Evolutionary conservation across 2,888 invertebrate species (phyloP).

Genomic region (Isotomurus palustris): DNA sequence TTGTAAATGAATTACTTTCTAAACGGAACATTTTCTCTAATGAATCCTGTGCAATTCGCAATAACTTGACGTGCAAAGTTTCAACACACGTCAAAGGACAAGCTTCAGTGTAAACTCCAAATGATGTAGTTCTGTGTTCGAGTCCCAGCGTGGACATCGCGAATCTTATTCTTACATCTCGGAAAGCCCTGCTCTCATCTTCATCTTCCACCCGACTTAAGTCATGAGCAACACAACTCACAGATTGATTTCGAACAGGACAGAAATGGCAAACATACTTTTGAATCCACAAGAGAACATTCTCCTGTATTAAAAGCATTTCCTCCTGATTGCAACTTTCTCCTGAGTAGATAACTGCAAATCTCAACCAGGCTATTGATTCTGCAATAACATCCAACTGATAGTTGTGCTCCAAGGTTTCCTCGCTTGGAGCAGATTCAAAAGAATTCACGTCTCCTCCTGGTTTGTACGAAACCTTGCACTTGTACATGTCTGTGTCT

Average conservation of each 20-base stretch:
- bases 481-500: constrained; percentile 25
- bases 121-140: background rate
- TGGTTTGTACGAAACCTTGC: background rate
- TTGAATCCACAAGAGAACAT: constrained; percentile 14
- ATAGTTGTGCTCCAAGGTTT: background rate
- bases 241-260: constrained; percentile 18
- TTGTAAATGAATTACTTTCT: constrained; percentile 6
- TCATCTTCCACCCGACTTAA: background rate
- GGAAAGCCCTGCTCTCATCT: background rate
- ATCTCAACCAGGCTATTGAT: constrained; percentile 21
- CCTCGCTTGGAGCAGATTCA: background rate
- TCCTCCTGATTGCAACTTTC: constrained; percentile 11
- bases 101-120: background rate
- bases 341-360: constrained; percentile 1
- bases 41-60: constrained; percentile 17
- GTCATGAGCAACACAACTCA: constrained; percentile 5
- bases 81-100: constrained; percentile 20
- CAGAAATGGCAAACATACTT: constrained; percentile 19
- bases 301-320: constrained; percentile 10
- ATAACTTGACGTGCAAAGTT: constrained; percentile 14
- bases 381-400: constrained; percentile 29
- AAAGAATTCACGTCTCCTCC: background rate
- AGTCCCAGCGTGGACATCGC: constrained; percentile 4
- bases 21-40: constrained; percentile 4
- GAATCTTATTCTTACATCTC: constrained; percentile 2